Conservation (phyloP, 2,797 vertebrate species). For the Melanogrammus aeglefinus region DNA sequence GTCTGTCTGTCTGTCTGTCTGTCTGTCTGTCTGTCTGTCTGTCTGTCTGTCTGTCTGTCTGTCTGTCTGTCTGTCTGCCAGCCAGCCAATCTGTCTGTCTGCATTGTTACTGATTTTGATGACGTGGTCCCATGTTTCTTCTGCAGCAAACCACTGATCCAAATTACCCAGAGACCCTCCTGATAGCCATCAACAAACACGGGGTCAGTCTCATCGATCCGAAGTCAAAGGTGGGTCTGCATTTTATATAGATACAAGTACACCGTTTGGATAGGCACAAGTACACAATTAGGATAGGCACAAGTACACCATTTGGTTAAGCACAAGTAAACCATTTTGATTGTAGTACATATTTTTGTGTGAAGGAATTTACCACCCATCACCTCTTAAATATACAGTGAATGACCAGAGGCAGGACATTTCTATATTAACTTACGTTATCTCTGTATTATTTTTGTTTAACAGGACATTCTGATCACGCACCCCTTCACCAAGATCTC, state of each 20-base stretch:
- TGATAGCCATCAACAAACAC: constrained; percentile 97
- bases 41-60: not conserved
- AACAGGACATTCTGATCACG: constrained; percentile 88
- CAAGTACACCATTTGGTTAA: too few species aligned
- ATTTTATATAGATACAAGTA: not conserved
- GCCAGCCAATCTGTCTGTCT: not conserved
- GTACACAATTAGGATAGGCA: too few species aligned
- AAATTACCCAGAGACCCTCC: constrained; percentile 92
- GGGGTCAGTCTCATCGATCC: constrained; percentile 97
- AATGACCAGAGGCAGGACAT: not conserved
- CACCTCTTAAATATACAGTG: not conserved
- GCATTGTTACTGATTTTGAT: not conserved
- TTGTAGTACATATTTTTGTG: too few species aligned
- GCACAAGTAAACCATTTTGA: too few species aligned
- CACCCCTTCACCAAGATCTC: constrained; percentile 98
- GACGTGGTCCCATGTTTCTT: not conserved
- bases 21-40: not conserved
- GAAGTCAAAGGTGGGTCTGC: constrained; percentile 81
- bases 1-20: not conserved
- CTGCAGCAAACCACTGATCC: constrained; percentile 96
- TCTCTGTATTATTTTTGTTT: not conserved
- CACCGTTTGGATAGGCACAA: too few species aligned
- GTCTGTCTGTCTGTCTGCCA: not conserved
- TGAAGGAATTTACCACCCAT: too few species aligned
- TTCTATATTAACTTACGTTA: not conserved